phyloP scores from a whole-genome alignment of 2,888 invertebrate species.

The Cosmorhoe ocellata region DNA sequence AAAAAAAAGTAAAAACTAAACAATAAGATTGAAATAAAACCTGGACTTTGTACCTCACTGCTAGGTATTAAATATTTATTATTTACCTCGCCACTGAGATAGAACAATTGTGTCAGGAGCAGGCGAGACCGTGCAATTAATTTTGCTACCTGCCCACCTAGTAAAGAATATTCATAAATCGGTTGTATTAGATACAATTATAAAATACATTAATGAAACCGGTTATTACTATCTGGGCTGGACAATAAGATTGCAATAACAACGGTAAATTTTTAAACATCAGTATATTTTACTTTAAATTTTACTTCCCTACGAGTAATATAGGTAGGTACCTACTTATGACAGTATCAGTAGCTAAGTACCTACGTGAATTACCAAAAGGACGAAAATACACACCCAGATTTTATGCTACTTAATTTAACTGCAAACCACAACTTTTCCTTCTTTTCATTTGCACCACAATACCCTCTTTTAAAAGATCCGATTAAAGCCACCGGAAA shows the following conservation, averaged over 20 bases:
- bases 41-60: background rate
- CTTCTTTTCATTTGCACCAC: background rate
- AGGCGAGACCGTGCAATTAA: slow-evolving; percentile 31
- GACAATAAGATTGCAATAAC: no score
- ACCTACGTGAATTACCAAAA: no score
- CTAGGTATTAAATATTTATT: slow-evolving; percentile 19
- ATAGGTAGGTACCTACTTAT: no score
- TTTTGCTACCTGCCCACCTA: slow-evolving; percentile 22
- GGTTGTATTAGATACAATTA: slow-evolving; percentile 22
- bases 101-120: slow-evolving; percentile 33
- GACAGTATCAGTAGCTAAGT: no score
- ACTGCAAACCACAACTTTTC: no score
- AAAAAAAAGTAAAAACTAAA: background rate
- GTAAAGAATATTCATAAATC: slow-evolving; percentile 29
- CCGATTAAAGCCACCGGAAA: slow-evolving; percentile 13
- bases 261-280: background rate
- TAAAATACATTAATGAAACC: slow-evolving; percentile 1
- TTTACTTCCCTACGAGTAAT: no score
- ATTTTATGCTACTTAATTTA: no score
- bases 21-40: slow-evolving; percentile 7
- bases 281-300: no score
- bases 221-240: slow-evolving; percentile 3
- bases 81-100: slow-evolving; percentile 24
- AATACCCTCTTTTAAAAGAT: slow-evolving; percentile 9
- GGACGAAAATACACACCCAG: no score